phyloP scores from a whole-genome alignment of 2,797 vertebrate genomes.

The Phrynocephalus guinanensis region DNA sequence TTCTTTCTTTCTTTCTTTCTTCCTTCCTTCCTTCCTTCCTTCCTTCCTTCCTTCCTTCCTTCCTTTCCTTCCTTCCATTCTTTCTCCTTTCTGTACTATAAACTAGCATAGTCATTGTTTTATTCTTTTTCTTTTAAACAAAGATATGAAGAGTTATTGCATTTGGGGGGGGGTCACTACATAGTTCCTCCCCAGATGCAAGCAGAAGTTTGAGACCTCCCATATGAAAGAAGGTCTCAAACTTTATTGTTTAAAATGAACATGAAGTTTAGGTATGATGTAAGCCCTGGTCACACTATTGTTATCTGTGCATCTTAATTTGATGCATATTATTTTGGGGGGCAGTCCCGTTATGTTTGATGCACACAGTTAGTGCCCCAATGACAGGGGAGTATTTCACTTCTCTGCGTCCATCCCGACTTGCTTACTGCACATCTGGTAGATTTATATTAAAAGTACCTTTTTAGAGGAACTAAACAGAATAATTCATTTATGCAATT shows the following conservation, averaged over 20 bases:
- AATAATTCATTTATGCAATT: slow-evolving; percentile 6
- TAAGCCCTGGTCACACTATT: too few relatives aligned
- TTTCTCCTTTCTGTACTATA: slow-evolving; percentile 30
- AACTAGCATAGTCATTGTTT: slow-evolving; percentile 39
- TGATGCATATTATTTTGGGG: neutral
- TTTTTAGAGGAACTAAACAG: neutral
- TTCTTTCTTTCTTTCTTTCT: neutral
- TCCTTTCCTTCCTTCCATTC: neutral
- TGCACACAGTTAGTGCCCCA: too few relatives aligned
- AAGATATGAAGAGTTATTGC: neutral
- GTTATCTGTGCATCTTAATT: too few relatives aligned
- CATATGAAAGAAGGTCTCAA: slow-evolving; percentile 25
- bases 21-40: neutral
- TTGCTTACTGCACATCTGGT: too few relatives aligned
- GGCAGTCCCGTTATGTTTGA: too few relatives aligned
- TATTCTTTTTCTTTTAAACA: slow-evolving; percentile 30
- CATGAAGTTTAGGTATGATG: neutral
- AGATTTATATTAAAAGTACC: neutral
- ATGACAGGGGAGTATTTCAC: too few relatives aligned
- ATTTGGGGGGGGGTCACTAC: slow-evolving; percentile 28
- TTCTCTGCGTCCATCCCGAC: too few relatives aligned
- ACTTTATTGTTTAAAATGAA: slow-evolving; percentile 35
- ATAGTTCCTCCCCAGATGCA: slow-evolving; percentile 24
- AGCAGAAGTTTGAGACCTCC: slow-evolving; percentile 32
- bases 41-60: neutral